phyloP scores from a whole-genome alignment of 2,797 vertebrate genomes.

The Steatocranus sp. region DNA sequence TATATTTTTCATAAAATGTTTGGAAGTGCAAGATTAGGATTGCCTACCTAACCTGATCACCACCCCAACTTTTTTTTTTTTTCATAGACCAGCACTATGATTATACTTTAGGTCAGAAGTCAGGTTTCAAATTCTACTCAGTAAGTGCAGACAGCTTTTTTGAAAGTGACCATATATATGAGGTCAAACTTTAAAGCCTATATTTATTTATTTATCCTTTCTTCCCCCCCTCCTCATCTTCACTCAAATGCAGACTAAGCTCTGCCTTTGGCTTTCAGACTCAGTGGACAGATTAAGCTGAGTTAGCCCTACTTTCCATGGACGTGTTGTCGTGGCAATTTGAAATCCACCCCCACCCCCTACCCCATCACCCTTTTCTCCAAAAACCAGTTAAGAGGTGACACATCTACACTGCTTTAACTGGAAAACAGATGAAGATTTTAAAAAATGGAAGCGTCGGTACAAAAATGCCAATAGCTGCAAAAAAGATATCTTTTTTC shows the following conservation, averaged over 20 bases:
- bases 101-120: constrained; percentile 50
- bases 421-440: constrained; percentile 37
- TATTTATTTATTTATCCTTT: constrained; percentile 64
- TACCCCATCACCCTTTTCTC: background rate
- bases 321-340: constrained; percentile 71
- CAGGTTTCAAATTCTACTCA: constrained; percentile 56
- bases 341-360: constrained; percentile 39
- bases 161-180: constrained; percentile 55
- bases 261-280: constrained; percentile 63
- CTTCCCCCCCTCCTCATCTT: background rate
- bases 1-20: constrained; percentile 17
- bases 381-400: constrained; percentile 37
- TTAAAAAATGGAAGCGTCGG: background rate
- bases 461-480: background rate
- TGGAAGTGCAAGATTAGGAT: background rate
- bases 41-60: background rate
- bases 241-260: constrained; percentile 66
- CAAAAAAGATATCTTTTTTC: background rate
- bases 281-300: constrained; percentile 72
- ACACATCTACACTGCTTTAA: constrained; percentile 31
- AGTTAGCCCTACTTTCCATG: constrained; percentile 65
- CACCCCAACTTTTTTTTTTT: background rate
- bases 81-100: constrained; percentile 17
- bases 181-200: constrained; percentile 69
- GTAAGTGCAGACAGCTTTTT: constrained; percentile 47